These are phyloP conservation scores for Pogonocherus hispidulus DNA, from an alignment of 2,888 invertebrate species.

Conservation along the genomic window DNA sequence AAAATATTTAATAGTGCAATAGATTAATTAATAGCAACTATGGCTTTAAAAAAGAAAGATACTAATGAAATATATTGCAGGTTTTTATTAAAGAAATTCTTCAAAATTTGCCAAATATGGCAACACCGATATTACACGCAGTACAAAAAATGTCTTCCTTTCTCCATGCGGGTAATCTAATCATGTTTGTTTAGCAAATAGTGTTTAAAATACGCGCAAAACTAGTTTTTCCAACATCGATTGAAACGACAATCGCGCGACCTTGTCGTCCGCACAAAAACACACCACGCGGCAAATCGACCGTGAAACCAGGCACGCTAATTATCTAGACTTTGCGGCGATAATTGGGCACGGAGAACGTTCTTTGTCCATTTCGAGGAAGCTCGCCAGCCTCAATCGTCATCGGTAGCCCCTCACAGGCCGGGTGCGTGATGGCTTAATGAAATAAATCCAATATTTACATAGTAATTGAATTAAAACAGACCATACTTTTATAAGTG, in stretches of 20 bases:
- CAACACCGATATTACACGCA: too few species aligned
- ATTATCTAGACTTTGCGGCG: conserved; percentile 18
- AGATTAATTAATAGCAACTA: too few species aligned
- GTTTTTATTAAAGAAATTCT: too few species aligned
- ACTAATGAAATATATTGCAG: too few species aligned
- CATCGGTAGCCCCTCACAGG: neutral
- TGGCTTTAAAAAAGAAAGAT: too few species aligned
- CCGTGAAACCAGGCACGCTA: conserved; percentile 21
- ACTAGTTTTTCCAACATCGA: conserved; percentile 14
- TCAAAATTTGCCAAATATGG: too few species aligned
- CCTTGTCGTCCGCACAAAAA: conserved; percentile 24
- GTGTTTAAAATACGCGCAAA: conserved; percentile 5
- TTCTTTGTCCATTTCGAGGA: conserved; percentile 2
- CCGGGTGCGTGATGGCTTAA: too few species aligned
- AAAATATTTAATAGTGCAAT: too few species aligned
- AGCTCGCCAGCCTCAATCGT: neutral
- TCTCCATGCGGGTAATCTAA: conserved; percentile 15
- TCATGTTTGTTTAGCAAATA: conserved; percentile 10
- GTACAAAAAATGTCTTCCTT: conserved; percentile 11
- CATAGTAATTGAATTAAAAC: too few species aligned
- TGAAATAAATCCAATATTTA: too few species aligned
- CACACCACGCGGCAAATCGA: conserved; percentile 14
- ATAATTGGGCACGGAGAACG: conserved; percentile 13
- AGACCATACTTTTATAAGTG: too few species aligned
- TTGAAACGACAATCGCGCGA: conserved; percentile 12